Evolutionary conservation across 1,140 invertebrate species (phyloP).

Genomic region (Leptinotarsa undecemlineata): DNA sequence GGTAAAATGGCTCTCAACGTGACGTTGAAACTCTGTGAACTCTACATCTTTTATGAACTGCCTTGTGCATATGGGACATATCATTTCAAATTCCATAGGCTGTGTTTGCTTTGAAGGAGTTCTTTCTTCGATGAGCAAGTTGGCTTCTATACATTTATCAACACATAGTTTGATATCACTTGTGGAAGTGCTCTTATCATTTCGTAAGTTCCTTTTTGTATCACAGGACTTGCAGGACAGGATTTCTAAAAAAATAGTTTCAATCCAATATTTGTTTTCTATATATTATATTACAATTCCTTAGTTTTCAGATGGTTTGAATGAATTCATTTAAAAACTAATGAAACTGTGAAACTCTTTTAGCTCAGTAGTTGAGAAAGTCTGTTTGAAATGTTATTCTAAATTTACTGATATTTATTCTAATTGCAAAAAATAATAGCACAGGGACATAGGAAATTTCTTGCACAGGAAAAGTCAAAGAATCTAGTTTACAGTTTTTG

Average conservation of each 20-base stretch:
- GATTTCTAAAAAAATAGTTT: slow-evolving; percentile 34
- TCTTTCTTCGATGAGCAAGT: slow-evolving; percentile 46
- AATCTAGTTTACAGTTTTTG: too few species aligned
- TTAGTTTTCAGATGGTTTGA: background rate
- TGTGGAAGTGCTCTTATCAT: slow-evolving; percentile 43
- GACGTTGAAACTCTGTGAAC: slow-evolving; percentile 58
- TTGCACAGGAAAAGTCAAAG: too few species aligned
- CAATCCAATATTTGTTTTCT: slow-evolving; percentile 3
- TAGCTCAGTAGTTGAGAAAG: too few species aligned
- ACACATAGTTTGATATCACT: slow-evolving; percentile 38
- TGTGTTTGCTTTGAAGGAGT: slow-evolving; percentile 36
- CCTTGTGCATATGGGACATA: slow-evolving; percentile 62
- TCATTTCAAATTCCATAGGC: slow-evolving; percentile 55
- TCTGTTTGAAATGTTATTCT: too few species aligned
- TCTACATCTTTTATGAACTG: slow-evolving; percentile 54
- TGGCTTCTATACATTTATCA: slow-evolving; percentile 39
- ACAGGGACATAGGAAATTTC: too few species aligned
- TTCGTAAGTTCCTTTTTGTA: slow-evolving; percentile 33
- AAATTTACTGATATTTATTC: too few species aligned
- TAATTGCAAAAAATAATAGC: too few species aligned
- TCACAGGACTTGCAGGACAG: slow-evolving; percentile 42
- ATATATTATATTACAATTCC: too few species aligned
- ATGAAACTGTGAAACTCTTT: background rate
- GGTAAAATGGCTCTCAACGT: slow-evolving; percentile 62
- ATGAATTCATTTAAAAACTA: background rate